Conservation (phyloP, 2,113 vertebrate genomes). For the Propithecus coquereli region DNA sequence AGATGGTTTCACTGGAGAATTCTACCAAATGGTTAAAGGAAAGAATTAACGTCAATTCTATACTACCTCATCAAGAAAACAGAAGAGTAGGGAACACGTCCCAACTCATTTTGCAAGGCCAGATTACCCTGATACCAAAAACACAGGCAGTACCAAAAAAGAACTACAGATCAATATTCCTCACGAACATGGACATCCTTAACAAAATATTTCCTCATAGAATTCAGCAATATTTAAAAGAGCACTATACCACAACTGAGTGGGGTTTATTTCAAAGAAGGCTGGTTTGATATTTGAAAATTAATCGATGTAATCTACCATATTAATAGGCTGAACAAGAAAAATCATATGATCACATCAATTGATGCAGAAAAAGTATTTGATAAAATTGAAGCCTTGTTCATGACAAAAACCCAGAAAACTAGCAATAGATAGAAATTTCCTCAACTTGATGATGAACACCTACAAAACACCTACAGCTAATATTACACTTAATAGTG, state of each 20-base stretch:
- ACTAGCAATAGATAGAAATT: not conserved
- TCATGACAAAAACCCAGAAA: not conserved
- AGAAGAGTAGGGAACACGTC: not conserved
- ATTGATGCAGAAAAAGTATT: slow-evolving; percentile 5
- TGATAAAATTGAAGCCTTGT: slow-evolving; percentile 24
- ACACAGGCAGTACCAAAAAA: not conserved
- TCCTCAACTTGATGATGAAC: not conserved
- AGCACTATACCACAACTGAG: not conserved
- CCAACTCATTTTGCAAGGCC: slow-evolving; percentile 16
- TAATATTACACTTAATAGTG: not conserved
- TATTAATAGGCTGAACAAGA: slow-evolving; percentile 22
- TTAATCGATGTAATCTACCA: not conserved
- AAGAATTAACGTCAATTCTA: slow-evolving; percentile 18
- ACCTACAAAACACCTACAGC: not conserved
- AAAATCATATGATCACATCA: slow-evolving; percentile 3
- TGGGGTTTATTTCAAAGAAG: slow-evolving; percentile 1
- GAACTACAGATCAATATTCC: not conserved
- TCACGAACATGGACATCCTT: not conserved
- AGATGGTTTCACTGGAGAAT: not conserved
- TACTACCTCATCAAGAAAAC: slow-evolving; percentile 34
- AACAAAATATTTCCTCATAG: not conserved
- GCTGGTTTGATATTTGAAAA: slow-evolving; percentile 20
- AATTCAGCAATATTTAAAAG: slow-evolving; percentile 31
- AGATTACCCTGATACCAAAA: slow-evolving; percentile 11
- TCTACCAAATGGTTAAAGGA: not conserved